Evolutionary conservation across 2,797 vertebrate genomes (phyloP).

Genomic region (Megaceryle alcyon): DNA sequence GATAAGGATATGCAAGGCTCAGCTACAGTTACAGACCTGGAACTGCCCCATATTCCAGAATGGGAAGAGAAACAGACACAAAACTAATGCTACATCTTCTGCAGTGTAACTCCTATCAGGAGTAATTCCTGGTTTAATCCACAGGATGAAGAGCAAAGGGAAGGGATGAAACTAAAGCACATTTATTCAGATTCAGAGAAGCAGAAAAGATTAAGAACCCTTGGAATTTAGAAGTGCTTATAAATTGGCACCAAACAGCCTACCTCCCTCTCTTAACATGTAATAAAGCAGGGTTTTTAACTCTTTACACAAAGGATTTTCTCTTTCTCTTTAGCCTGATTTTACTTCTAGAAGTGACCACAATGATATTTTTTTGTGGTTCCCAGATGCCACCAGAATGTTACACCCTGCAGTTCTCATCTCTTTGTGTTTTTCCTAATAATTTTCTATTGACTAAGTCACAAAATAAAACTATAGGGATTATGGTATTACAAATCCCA

Average conservation of each 20-base stretch:
- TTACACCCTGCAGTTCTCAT: background rate
- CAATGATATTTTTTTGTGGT: background rate
- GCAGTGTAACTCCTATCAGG: background rate
- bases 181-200: background rate
- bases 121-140: background rate
- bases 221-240: background rate
- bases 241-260: background rate
- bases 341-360: background rate
- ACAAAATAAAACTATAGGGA: background rate
- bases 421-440: background rate
- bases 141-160: background rate
- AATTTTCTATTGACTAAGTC: background rate
- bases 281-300: background rate
- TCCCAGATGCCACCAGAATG: background rate
- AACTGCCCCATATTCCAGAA: background rate
- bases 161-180: background rate
- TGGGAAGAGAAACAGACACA: background rate
- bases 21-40: background rate
- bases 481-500: background rate
- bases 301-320: background rate
- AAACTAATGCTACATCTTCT: background rate
- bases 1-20: background rate
- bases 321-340: background rate
- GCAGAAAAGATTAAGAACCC: background rate
- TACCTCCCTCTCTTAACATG: background rate